A percentile compares a stretch with the other conserved stretches of the same genome.
These are phyloP conservation scores for Hypena proboscidalis DNA, from an alignment of 2,888 invertebrate species.

Conservation along the genomic window DNA sequence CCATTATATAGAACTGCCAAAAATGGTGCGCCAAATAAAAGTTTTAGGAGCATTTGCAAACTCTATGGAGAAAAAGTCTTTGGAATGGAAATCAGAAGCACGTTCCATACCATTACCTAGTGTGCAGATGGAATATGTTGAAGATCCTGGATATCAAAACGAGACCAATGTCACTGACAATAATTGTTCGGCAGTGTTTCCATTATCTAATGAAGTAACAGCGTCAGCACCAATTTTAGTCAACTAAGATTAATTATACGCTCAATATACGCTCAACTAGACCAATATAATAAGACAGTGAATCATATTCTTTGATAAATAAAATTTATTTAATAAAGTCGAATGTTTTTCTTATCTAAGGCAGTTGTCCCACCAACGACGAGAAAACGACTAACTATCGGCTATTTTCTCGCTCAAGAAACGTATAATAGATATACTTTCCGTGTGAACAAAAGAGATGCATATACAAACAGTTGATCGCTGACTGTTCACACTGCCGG, in stretches of 20 bases:
- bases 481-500: too few relatives aligned
- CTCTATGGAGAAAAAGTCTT: constrained; percentile 49
- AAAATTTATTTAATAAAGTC: constrained; percentile 23
- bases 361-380: too few relatives aligned
- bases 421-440: too few relatives aligned
- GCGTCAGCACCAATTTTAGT: constrained; percentile 1
- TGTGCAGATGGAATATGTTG: constrained; percentile 51
- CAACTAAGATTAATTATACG: constrained; percentile 40
- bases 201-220: constrained; percentile 4
- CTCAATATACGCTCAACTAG: too few relatives aligned
- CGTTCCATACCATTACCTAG: constrained; percentile 50
- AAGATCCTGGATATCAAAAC: constrained; percentile 24
- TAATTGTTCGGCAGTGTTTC: constrained; percentile 17
- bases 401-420: too few relatives aligned
- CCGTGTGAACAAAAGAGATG: too few relatives aligned
- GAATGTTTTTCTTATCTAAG: too few relatives aligned
- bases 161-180: constrained; percentile 30
- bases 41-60: constrained; percentile 63
- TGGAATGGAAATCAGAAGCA: constrained; percentile 53
- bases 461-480: too few relatives aligned
- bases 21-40: constrained; percentile 69
- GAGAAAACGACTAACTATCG: too few relatives aligned
- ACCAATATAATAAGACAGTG: too few relatives aligned
- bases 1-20: constrained; percentile 66
- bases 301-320: too few relatives aligned